Evolutionary conservation across 2,888 invertebrate genomes (phyloP), one percentile per base, ranked within the genome.

Genomic region (Vannuccia rotundouncinata): DNA sequence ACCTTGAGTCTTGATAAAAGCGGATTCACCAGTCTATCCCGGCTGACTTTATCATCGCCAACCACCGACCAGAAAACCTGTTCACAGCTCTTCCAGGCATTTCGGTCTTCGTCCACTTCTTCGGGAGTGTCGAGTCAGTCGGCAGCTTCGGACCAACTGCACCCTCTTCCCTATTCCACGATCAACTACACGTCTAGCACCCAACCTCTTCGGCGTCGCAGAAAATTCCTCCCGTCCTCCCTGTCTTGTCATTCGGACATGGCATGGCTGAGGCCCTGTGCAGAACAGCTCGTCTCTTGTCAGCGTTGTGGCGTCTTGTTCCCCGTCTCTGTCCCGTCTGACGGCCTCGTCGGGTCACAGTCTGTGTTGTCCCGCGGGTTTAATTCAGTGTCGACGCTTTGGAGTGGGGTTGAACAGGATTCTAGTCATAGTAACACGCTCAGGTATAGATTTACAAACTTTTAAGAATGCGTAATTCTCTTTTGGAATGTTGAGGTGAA

Each of bases 51-150:
- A n/a, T 22, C 66, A 5, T 5, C 22, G 17, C 17, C 66, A 2
- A 13, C 66, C 5, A 22, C 22, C 2, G 66, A 66, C 5, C 2
- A 66, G 17, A 5, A 66, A 22, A 10, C 17, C 45, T 10, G 45
- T 45, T 45, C 10, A 10, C 66, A 66, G 22, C 22, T n/a, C 22
- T 2, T 5, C 2, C 10, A 66, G 66, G 66, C 66, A 5, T 66
- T 66, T 66, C 66, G 66, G 22, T 66, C 66, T 5, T 5, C 5
- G 10, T 66, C 66, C 22, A 66, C 66, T 22, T 66, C 66, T 2
- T 66, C 66, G 25, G 66, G 66, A 13, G 66, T 66, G 66, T 66
- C 66, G 10, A 66, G 66, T 22, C 66, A 66, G 66, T 66, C 66
- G 22, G 66, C 66, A 2, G 25, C 66, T 27, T 66, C 66, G 5